Conservation (phyloP, 1,140 invertebrate species). For the Leptestheria dahalacensis region DNA sequence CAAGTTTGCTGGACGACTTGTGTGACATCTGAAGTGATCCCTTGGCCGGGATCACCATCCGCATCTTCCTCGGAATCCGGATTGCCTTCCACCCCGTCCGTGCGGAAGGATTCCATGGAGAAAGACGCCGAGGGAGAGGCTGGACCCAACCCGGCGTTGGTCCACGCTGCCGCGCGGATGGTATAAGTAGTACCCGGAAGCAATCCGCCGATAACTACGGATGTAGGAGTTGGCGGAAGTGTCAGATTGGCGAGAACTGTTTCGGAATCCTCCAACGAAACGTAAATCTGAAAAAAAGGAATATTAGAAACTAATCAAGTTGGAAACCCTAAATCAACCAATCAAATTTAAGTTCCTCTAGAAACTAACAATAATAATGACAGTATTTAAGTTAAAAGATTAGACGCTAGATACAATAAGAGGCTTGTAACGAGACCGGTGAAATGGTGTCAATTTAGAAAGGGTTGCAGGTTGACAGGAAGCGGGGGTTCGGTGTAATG, state of each 20-base stretch:
- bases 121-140: slow-evolving; percentile 7
- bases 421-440: no score
- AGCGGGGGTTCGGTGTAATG: neutral
- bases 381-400: no score
- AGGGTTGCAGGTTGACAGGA: no score
- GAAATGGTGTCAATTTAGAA: no score
- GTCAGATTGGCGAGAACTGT: slow-evolving; percentile 14
- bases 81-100: neutral
- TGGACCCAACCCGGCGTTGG: slow-evolving; percentile 11
- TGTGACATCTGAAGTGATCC: slow-evolving; percentile 11
- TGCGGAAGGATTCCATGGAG: slow-evolving; percentile 6
- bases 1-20: slow-evolving; percentile 16
- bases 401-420: no score
- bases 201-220: slow-evolving; percentile 15
- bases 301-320: neutral
- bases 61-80: neutral
- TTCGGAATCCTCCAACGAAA: slow-evolving; percentile 11
- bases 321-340: no score
- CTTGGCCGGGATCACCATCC: slow-evolving; percentile 7
- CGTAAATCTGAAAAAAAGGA: slow-evolving; percentile 10
- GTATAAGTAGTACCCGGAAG: slow-evolving; percentile 9
- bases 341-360: no score
- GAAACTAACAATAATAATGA: no score
- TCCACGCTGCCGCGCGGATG: slow-evolving; percentile 10
- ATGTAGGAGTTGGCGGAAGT: slow-evolving; percentile 7